These are phyloP conservation scores for Peromyscus eremicus DNA, from an alignment of 2,797 vertebrate species.

Conservation along the genomic window DNA sequence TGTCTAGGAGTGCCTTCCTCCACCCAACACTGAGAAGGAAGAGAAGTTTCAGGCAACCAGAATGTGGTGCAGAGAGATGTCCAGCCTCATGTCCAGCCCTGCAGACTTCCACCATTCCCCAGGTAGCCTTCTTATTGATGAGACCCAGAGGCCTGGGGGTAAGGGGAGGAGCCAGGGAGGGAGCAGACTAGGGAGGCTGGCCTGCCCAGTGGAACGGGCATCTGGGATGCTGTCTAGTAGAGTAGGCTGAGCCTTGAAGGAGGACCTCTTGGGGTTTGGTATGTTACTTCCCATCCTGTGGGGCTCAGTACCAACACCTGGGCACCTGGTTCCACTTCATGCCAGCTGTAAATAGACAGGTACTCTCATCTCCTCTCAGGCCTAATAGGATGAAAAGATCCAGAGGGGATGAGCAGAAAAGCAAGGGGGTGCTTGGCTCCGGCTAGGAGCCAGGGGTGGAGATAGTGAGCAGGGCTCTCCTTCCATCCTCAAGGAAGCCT, in stretches of 20 bases:
- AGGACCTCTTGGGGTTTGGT: rapidly evolving
- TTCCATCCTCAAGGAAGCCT: not conserved
- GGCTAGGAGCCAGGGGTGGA: not conserved
- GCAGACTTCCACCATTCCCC: no score
- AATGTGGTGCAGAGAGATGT: no score
- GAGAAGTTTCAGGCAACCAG: rapidly evolving
- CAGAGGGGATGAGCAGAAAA: not conserved
- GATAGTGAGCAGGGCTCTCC: not conserved
- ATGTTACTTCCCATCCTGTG: no score
- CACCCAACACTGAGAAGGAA: not conserved
- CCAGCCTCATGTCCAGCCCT: not conserved
- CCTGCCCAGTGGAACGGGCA: rapidly evolving
- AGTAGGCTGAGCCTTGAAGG: rapidly evolving
- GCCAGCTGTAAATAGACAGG: not conserved
- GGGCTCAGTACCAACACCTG: not conserved
- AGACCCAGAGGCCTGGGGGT: not conserved
- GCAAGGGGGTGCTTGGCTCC: not conserved
- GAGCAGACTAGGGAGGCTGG: not conserved
- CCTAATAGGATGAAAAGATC: rapidly evolving
- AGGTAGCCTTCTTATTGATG: not conserved
- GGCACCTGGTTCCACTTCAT: not conserved
- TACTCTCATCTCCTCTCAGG: not conserved
- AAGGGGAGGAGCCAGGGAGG: no score
- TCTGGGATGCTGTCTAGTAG: not conserved
- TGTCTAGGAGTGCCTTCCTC: not conserved